Base-by-base conservation (phyloP, 2,113 vertebrate genomes). In the Columba janthina region DNA sequence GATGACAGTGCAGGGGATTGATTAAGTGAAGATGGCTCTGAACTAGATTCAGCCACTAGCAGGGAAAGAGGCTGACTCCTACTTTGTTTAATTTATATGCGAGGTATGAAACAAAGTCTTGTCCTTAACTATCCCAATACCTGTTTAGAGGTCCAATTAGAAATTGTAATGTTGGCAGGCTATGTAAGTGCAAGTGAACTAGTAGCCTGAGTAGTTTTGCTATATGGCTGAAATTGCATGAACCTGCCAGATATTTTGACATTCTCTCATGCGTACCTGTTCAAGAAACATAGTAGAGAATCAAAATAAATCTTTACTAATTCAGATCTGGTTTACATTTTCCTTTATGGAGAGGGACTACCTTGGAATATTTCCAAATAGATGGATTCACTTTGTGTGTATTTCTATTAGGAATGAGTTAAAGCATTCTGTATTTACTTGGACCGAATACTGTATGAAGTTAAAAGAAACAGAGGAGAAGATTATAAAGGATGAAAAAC, bases 381-480 rank as follows among this genome's bases (percentile, higher is more conserved):
- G 48, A 93, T 88, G 64, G 82, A 78, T 95, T 91, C 74, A 86
- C 71, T 89, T 96, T 89, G 46, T 91, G 58, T 93, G 58, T 96
- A 58, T 91, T 94, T 93, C 71, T 96, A 51, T 96, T 93, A 99
- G 98, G 93, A 95, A 96, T 50, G 94, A 98, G 58, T 97, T 98
- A 93, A 96, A 97, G 40, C 87, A 77, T 72, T 88, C 84, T 89
- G 94, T 96, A 82, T 86, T 57, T 74, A 62, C 94, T 86, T 98
- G 97, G 91, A 94, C 96, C 21, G 8, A 71, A 73, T 93, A 95
- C 51, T 91, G 79, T 96, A 94, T 72, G 44, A 97, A 97, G 94
- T 93, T 98, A 83, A 95, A 89, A 69, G 90, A 98, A 82, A 95
- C 86, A 76, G 95, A 98, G 62, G 86, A 97, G 76, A 94, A 92